Percentiles rank a stretch among this genome's conserved stretches.
These are phyloP conservation scores for Metalampra italica DNA, from an alignment of 2,888 invertebrate genomes.

Conservation along the genomic window DNA sequence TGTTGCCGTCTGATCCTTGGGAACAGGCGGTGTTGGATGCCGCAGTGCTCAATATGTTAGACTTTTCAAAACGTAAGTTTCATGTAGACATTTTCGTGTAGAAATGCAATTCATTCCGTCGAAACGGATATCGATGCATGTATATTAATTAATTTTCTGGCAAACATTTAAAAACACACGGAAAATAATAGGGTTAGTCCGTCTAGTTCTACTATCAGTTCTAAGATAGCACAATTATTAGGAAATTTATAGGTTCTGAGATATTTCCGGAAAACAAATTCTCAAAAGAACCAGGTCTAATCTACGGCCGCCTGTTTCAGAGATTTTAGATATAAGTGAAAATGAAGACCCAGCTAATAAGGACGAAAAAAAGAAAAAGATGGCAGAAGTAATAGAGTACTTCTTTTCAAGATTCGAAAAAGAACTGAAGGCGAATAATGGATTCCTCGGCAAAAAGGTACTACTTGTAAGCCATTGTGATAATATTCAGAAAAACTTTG, in stretches of 20 bases:
- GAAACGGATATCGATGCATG: too few species aligned
- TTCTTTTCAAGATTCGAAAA: constrained; percentile 26
- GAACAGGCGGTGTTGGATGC: constrained; percentile 33
- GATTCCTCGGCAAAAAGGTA: constrained; percentile 23
- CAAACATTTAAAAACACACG: too few species aligned
- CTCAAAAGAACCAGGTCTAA: too few species aligned
- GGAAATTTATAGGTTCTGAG: too few species aligned
- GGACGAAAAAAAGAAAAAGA: constrained; percentile 15
- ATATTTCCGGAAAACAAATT: too few species aligned
- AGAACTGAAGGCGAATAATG: constrained; percentile 19
- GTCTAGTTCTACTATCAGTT: too few species aligned
- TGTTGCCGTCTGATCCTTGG: constrained; percentile 40
- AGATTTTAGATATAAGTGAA: constrained; percentile 10
- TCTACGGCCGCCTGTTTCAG: constrained; percentile 15
- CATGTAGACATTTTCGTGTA: background rate
- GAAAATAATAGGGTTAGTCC: too few species aligned
- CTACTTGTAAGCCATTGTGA: too few species aligned
- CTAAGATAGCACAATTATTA: too few species aligned
- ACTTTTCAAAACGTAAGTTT: constrained; percentile 41
- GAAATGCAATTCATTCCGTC: background rate
- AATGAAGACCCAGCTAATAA: constrained; percentile 18
- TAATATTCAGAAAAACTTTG: background rate
- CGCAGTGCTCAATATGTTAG: constrained; percentile 43
- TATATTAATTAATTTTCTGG: too few species aligned
- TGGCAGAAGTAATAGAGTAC: constrained; percentile 19